Evolutionary conservation across 2,113 vertebrate genomes (phyloP).

Genomic region (Poecile atricapillus): DNA sequence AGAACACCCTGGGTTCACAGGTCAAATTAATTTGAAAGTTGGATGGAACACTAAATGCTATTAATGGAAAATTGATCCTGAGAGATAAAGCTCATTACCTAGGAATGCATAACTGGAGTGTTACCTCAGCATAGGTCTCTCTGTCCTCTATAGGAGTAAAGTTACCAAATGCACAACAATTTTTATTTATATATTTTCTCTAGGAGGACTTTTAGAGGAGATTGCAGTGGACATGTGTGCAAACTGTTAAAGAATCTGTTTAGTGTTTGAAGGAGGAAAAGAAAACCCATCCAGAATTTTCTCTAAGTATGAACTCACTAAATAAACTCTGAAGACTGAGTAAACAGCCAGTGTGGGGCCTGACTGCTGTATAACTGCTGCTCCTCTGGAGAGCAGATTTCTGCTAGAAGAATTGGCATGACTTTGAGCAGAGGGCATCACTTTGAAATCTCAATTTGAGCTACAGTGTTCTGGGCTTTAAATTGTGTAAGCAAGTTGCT

Average conservation of each 20-base stretch:
- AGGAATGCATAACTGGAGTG: background rate
- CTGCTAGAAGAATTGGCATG: background rate
- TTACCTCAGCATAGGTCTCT: background rate
- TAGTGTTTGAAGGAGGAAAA: background rate
- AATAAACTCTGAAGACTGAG: background rate
- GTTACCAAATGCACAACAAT: background rate
- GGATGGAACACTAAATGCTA: background rate
- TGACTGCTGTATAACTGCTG: accelerated
- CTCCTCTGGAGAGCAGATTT: too few species aligned
- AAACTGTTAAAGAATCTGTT: background rate
- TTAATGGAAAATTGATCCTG: constrained; percentile 55
- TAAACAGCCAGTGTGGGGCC: background rate
- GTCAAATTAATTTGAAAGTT: constrained; percentile 23
- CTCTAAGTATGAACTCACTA: background rate
- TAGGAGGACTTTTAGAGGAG: background rate
- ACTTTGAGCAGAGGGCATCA: background rate
- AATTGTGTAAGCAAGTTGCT: background rate
- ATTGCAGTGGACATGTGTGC: background rate
- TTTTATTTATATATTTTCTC: background rate
- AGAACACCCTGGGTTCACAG: background rate
- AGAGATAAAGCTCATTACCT: constrained; percentile 49
- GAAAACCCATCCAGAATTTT: background rate
- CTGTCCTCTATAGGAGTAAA: background rate
- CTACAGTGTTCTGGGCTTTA: background rate
- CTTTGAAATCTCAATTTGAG: background rate